A percentile compares a stretch with the other conserved stretches of the same genome.
These are phyloP conservation scores for Pogonocherus hispidulus DNA, from an alignment of 2,888 invertebrate genomes.

Conservation along the genomic window DNA sequence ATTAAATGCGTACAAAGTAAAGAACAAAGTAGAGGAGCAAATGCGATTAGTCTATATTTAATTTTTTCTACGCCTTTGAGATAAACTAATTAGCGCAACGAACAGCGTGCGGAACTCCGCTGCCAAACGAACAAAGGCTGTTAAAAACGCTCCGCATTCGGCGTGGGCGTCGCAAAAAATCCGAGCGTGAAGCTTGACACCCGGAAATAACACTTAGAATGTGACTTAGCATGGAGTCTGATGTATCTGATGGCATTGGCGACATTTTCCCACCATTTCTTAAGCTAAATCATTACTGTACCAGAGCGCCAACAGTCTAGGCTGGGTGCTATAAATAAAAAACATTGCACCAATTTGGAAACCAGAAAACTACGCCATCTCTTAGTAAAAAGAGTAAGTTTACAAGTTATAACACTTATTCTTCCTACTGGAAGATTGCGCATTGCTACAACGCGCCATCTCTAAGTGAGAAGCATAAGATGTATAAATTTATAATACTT, in stretches of 20 bases:
- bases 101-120: constrained; percentile 13
- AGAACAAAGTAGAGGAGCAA: constrained; percentile 24
- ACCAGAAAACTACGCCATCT: no score
- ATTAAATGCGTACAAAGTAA: constrained; percentile 5
- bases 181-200: constrained; percentile 20
- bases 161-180: constrained; percentile 12
- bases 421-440: no score
- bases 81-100: constrained; percentile 25
- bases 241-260: neutral
- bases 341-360: no score
- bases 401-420: no score
- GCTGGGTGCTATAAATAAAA: no score
- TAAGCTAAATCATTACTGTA: no score
- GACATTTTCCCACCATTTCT: no score
- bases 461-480: no score
- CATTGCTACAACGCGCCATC: no score
- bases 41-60: constrained; percentile 26
- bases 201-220: constrained; percentile 27
- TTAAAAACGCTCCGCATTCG: constrained; percentile 16
- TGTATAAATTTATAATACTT: no score
- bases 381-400: no score
- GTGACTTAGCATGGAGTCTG: constrained; percentile 27
- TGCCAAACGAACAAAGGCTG: constrained; percentile 18
- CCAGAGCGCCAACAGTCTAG: no score
- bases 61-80: constrained; percentile 27